A percentile compares a stretch with the other conserved stretches of the same genome.
phyloP scores from a whole-genome alignment of 2,113 vertebrate species.

The Telmatochromis sp. region DNA sequence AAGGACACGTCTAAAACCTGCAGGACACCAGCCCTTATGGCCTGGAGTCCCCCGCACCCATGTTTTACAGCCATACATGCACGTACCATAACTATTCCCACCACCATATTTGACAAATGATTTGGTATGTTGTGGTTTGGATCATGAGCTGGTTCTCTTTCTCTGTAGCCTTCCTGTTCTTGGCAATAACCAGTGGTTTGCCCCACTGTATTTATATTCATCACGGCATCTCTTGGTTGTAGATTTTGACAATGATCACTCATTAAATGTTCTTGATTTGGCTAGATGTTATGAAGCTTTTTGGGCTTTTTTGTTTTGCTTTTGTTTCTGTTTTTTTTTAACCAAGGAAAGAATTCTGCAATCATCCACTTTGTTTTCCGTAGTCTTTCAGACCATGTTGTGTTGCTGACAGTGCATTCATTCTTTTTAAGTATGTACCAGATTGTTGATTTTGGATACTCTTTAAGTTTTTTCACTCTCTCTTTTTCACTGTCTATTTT shows the following conservation, averaged over 20 bases:
- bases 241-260: not conserved
- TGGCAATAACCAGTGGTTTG: not conserved
- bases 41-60: not conserved
- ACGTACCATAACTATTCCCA: not conserved
- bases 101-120: not conserved
- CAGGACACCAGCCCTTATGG: not conserved
- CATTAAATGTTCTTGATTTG: not conserved
- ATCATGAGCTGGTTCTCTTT: not conserved
- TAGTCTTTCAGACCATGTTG: not conserved
- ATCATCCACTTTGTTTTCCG: not conserved
- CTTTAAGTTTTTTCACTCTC: not conserved
- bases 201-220: not conserved
- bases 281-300: not conserved
- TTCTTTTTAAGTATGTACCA: not conserved
- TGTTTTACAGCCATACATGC: not conserved
- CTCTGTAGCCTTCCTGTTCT: not conserved
- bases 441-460: not conserved
- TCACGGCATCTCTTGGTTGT: not conserved
- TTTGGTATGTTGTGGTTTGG: not conserved
- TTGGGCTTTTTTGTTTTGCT: accelerated
- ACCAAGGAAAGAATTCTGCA: not conserved
- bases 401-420: not conserved
- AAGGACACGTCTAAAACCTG: not conserved
- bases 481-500: not conserved
- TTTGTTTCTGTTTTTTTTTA: not conserved